Percentiles rank a stretch among this genome's conserved stretches.
These are phyloP conservation scores for Hemicentrotus pulcherrimus DNA, from an alignment of 35 echinoderm and acorn worm species.

Conservation along the genomic window DNA sequence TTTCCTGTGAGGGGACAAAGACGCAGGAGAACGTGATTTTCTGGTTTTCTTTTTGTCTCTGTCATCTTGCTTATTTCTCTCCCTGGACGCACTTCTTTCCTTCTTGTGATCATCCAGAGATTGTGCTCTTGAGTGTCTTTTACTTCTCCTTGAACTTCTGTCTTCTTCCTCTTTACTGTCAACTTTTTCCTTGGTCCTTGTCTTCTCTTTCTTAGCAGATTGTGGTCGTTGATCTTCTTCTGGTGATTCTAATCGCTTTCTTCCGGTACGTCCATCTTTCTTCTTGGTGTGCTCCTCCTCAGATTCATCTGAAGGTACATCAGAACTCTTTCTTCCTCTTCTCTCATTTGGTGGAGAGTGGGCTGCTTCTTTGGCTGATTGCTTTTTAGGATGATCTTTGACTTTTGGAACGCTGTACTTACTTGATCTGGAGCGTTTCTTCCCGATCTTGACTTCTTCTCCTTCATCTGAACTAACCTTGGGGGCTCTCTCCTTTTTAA, in stretches of 20 bases:
- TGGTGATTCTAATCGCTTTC: not conserved
- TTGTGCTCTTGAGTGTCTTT: not conserved
- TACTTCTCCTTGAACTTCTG: constrained; percentile 12
- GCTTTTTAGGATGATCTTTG: not conserved
- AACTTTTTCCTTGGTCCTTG: not conserved
- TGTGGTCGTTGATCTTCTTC: not conserved
- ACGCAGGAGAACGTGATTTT: not conserved
- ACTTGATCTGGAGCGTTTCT: constrained; percentile 27
- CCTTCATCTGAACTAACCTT: not conserved
- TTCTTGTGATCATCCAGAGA: not conserved
- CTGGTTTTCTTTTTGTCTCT: not conserved
- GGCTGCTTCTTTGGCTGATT: not conserved
- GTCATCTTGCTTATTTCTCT: constrained; percentile 15
- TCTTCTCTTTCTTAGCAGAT: not conserved
- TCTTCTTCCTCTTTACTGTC: not conserved
- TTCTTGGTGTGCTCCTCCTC: not conserved
- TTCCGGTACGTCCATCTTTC: not conserved
- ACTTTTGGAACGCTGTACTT: no score
- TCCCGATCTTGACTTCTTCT: not conserved
- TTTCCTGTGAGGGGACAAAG: not conserved
- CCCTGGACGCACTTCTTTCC: not conserved
- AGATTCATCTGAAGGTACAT: not conserved
- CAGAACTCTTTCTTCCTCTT: not conserved
- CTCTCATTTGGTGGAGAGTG: not conserved
- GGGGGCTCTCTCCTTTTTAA: not conserved